Conservation (phyloP, 2,888 invertebrate genomes). For the Stictocephala bisonia region DNA sequence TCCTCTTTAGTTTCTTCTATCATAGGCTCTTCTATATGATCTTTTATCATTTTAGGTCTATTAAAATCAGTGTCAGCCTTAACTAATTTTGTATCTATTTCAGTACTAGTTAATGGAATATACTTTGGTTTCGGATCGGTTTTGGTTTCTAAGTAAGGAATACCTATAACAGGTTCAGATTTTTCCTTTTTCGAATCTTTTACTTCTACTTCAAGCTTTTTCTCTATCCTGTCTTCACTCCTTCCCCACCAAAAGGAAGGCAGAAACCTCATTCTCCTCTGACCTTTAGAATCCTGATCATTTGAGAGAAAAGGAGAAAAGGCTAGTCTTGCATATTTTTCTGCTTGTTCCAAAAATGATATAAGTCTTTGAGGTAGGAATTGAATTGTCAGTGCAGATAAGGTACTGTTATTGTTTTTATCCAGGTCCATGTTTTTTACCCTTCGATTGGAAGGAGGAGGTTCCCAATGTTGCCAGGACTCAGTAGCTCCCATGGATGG, state of each 20-base stretch:
- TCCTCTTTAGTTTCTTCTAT: slow-evolving; percentile 16
- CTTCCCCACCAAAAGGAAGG: slow-evolving; percentile 46
- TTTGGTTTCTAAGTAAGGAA: slow-evolving; percentile 36
- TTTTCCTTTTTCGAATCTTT: neutral
- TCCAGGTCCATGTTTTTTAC: slow-evolving; percentile 51
- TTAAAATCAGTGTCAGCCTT: slow-evolving; percentile 44
- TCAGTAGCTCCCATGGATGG: slow-evolving; percentile 59
- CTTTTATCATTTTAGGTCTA: slow-evolving; percentile 35
- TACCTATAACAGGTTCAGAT: slow-evolving; percentile 18
- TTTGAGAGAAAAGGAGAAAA: slow-evolving; percentile 55
- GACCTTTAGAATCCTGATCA: slow-evolving; percentile 39
- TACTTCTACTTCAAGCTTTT: slow-evolving; percentile 21
- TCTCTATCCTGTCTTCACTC: slow-evolving; percentile 5
- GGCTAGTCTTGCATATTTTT: slow-evolving; percentile 79
- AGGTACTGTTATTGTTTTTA: slow-evolving; percentile 23
- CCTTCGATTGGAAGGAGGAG: slow-evolving; percentile 41
- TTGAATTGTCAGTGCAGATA: slow-evolving; percentile 67
- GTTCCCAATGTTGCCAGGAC: slow-evolving; percentile 59
- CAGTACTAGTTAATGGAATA: slow-evolving; percentile 35
- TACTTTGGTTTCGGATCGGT: slow-evolving; percentile 41
- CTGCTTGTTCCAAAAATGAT: slow-evolving; percentile 83
- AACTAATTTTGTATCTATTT: slow-evolving; percentile 7
- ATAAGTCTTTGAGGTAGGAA: slow-evolving; percentile 82
- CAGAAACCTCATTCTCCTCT: slow-evolving; percentile 46
- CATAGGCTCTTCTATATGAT: slow-evolving; percentile 45